These are phyloP conservation scores for Grammomys dolichurus DNA, from an alignment of 2,113 vertebrate genomes.

Conservation along the genomic window DNA sequence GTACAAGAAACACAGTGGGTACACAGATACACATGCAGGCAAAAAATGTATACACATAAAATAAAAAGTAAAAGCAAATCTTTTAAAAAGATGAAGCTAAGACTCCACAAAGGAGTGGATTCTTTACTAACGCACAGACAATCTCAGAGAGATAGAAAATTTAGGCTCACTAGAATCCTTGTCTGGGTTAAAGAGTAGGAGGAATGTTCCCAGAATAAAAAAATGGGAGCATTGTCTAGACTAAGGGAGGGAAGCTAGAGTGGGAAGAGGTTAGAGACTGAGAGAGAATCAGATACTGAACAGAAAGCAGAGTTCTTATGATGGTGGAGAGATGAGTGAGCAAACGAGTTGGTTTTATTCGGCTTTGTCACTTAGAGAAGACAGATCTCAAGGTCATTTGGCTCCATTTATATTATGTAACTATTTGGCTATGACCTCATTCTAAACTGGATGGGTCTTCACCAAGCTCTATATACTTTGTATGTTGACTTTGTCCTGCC, in stretches of 20 bases:
- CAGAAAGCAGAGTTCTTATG: not conserved
- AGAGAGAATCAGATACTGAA: not conserved
- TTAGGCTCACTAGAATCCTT: not conserved
- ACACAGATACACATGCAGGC: not conserved
- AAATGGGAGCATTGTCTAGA: not conserved
- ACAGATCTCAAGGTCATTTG: slow-evolving; percentile 6
- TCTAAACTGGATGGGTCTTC: slow-evolving; percentile 9
- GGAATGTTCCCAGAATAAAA: not conserved
- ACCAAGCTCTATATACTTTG: not conserved
- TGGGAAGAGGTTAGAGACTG: not conserved
- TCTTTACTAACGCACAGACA: not conserved
- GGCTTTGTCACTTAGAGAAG: not conserved
- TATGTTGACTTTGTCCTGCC: not conserved
- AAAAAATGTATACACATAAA: not conserved
- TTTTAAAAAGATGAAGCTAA: slow-evolving; percentile 27
- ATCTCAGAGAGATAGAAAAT: not conserved
- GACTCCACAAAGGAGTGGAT: not conserved
- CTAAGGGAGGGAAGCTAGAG: not conserved
- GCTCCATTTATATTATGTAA: not conserved
- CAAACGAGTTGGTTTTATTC: not conserved
- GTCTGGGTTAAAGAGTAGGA: not conserved
- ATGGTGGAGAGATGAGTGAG: not conserved
- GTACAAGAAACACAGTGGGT: too few relatives aligned
- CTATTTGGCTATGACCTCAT: not conserved
- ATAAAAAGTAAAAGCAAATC: not conserved